Evolutionary conservation across 2,113 vertebrate species (phyloP), one percentile per base, ranked within the genome.

Genomic region (Onychostoma macrolepis): DNA sequence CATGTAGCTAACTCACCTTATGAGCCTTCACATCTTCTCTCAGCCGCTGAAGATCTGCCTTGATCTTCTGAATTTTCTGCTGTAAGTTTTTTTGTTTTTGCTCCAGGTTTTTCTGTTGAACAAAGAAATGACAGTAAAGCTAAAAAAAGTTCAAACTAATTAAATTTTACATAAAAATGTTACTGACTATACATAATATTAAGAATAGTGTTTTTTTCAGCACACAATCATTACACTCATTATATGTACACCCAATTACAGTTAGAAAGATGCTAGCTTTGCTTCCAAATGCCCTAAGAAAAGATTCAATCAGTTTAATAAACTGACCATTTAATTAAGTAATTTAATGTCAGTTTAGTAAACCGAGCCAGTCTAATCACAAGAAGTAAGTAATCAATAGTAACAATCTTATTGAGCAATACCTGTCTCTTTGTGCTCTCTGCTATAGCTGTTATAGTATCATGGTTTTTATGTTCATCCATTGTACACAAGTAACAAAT

Each of bases 101-200:
- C 28, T 63, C 13, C 56, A 87, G 21, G 33, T 82, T 11, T 11
- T 82, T 87, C 85, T 82, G 12, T 24, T 41, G 19, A 74, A n/a
- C 3, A 72, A 21, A 69, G 10, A 26, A 63, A 63, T 63, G 12
- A 61, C 56, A 61, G 53, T 58, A 10, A 43, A 48, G 56, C 9
- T 61, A 61, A 56, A 19, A 56, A 56, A 21, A 7, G 17, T 56
- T 2, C 1, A 50, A 56, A 4, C 9, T n/a, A n/a, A 61, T n/a
- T 3, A 4, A 1, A 21, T 56, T 56, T 56, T 21, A 21, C 19
- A 56, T n/a, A 61, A 61, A 61, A 0, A 48, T 10, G 3, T 58
- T 58, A 21, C 17, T 56, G 19, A 2, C 53, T 24, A 17, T 10
- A 56, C 6, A 2, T 61, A 61, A 48, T 61, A 8, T 58, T 24